phyloP scores from a whole-genome alignment of 2,888 invertebrate species.

The Tetragonula carbonaria region DNA sequence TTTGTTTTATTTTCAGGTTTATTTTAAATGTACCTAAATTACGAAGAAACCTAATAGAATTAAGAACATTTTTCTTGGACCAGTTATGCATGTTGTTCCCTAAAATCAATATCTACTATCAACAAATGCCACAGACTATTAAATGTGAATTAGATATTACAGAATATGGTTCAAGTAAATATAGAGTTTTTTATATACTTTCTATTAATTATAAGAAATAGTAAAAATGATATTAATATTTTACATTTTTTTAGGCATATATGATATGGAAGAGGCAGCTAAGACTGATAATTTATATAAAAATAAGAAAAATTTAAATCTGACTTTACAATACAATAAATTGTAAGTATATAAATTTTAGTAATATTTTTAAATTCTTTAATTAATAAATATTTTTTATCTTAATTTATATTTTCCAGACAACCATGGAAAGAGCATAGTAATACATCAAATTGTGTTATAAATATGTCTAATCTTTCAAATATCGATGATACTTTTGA shows the following conservation, averaged over 20 bases:
- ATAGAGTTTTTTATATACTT: constrained; percentile 52
- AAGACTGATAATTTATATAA: constrained; percentile 78
- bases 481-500: constrained; percentile 85
- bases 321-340: constrained; percentile 86
- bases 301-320: constrained; percentile 87
- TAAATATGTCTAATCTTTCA: constrained; percentile 77
- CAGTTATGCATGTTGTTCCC: constrained; percentile 85
- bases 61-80: constrained; percentile 87
- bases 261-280: constrained; percentile 82
- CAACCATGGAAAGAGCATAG: constrained; percentile 76
- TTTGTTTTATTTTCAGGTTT: constrained; percentile 85
- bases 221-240: not conserved
- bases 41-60: constrained; percentile 87
- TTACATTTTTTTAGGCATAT: constrained; percentile 75
- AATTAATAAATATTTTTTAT: not conserved
- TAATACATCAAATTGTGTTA: constrained; percentile 78
- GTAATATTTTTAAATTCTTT: not conserved
- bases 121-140: constrained; percentile 77
- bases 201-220: not conserved
- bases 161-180: constrained; percentile 86
- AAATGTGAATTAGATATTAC: constrained; percentile 88
- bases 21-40: constrained; percentile 89
- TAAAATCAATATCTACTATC: constrained; percentile 83
- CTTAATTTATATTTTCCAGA: constrained; percentile 67
- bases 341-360: constrained; percentile 81